phyloP scores from a whole-genome alignment of 2,888 invertebrate species.

The Mythimna impura region DNA sequence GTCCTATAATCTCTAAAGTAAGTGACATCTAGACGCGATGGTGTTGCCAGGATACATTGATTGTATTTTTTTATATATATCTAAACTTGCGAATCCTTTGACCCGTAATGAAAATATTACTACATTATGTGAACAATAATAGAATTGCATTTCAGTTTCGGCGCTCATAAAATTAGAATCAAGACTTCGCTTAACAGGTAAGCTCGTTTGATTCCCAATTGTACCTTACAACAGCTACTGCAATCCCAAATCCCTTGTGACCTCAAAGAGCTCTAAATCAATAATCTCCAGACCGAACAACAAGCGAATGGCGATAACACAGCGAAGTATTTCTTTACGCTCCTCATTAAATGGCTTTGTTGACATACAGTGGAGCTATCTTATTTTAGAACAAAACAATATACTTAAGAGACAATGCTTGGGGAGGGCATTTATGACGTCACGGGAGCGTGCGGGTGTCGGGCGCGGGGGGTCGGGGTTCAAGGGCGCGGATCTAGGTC shows the following conservation, averaged over 20 bases:
- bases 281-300: constrained; percentile 20
- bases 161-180: too few species aligned
- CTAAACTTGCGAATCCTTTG: too few species aligned
- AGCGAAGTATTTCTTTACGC: constrained; percentile 6
- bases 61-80: too few species aligned
- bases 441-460: constrained; percentile 77
- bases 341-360: constrained; percentile 59
- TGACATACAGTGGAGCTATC: constrained; percentile 59
- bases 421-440: constrained; percentile 82
- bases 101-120: too few species aligned
- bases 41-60: too few species aligned
- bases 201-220: too few species aligned
- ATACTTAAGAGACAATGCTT: constrained; percentile 74
- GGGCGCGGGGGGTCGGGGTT: constrained; percentile 77
- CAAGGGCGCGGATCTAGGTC: constrained; percentile 88
- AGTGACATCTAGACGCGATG: too few species aligned
- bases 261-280: constrained; percentile 27
- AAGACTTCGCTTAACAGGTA: too few species aligned
- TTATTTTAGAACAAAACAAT: constrained; percentile 70
- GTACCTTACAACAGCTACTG: not conserved
- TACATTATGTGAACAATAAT: too few species aligned
- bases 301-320: not conserved
- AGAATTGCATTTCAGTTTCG: too few species aligned
- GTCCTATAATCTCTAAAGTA: too few species aligned
- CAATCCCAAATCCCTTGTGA: not conserved